Evolutionary conservation across 1,140 invertebrate species (phyloP).

Genomic region (Oryzaephilus surinamensis): DNA sequence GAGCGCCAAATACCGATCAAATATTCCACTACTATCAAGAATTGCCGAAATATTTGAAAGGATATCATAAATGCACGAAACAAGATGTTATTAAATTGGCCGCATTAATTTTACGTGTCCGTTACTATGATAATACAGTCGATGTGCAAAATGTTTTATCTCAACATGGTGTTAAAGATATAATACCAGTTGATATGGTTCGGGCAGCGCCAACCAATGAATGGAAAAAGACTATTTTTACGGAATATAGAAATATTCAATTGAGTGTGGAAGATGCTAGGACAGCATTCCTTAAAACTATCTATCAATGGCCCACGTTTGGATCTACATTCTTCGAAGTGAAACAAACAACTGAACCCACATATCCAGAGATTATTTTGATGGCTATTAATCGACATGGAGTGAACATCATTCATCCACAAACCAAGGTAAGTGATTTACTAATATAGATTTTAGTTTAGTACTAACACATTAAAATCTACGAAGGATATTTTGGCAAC

Average conservation of each 20-base stretch:
- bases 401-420: constrained; percentile 77
- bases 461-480: constrained; percentile 1
- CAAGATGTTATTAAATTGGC: constrained; percentile 71
- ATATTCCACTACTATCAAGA: constrained; percentile 96
- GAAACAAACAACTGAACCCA: constrained; percentile 74
- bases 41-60: constrained; percentile 81
- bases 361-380: constrained; percentile 73
- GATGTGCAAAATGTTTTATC: constrained; percentile 32
- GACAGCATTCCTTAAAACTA: constrained; percentile 69
- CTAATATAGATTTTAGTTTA: neutral
- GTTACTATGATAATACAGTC: constrained; percentile 56
- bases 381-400: constrained; percentile 88
- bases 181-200: constrained; percentile 71
- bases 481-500: constrained; percentile 65
- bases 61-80: constrained; percentile 72
- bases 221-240: constrained; percentile 70
- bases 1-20: constrained; percentile 78
- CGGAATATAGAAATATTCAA: constrained; percentile 47
- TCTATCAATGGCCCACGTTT: constrained; percentile 79
- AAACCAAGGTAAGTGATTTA: constrained; percentile 58
- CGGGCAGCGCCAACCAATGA: constrained; percentile 62
- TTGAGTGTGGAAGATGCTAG: constrained; percentile 65
- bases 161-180: constrained; percentile 56
- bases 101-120: constrained; percentile 68
- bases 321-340: constrained; percentile 95